Evolutionary conservation across 2,888 invertebrate species (phyloP).

Genomic region (Amblyjoppa proteus): DNA sequence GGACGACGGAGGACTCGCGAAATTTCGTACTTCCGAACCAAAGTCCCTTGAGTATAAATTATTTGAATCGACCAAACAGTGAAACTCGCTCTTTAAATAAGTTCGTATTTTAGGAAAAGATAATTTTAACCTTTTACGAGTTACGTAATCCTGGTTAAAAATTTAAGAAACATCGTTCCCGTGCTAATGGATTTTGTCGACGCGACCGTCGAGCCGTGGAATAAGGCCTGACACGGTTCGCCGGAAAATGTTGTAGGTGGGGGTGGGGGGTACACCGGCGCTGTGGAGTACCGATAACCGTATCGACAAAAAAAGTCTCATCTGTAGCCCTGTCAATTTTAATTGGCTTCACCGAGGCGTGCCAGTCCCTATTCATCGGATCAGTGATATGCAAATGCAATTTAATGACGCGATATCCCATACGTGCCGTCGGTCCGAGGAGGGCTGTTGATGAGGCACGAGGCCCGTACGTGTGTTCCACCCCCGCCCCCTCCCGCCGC

Average conservation of each 20-base stretch:
- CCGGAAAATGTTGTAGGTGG: slow-evolving; percentile 39
- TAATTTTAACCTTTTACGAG: no score
- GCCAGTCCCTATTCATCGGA: slow-evolving; percentile 79
- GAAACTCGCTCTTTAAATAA: no score
- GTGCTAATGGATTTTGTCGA: neutral
- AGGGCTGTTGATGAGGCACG: slow-evolving; percentile 74
- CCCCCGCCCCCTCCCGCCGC: neutral
- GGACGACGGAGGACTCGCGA: no score
- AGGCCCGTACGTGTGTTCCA: slow-evolving; percentile 42
- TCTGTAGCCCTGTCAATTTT: slow-evolving; percentile 79
- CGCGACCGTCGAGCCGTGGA: neutral
- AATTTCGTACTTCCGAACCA: no score
- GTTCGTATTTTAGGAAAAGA: no score
- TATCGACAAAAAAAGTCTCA: slow-evolving; percentile 74
- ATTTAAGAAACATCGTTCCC: neutral
- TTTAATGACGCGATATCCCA: slow-evolving; percentile 82
- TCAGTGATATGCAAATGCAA: slow-evolving; percentile 82
- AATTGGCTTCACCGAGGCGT: slow-evolving; percentile 80
- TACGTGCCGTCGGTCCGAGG: slow-evolving; percentile 74
- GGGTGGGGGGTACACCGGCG: slow-evolving; percentile 47
- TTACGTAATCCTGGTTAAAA: neutral
- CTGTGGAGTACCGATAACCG: slow-evolving; percentile 77
- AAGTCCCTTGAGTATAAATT: no score
- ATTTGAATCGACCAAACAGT: no score
- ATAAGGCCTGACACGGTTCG: slow-evolving; percentile 37